A percentile compares a stretch with the other conserved stretches of the same genome.
Conservation (phyloP, 2,888 invertebrate species). For the Ectemnius lituratus region DNA sequence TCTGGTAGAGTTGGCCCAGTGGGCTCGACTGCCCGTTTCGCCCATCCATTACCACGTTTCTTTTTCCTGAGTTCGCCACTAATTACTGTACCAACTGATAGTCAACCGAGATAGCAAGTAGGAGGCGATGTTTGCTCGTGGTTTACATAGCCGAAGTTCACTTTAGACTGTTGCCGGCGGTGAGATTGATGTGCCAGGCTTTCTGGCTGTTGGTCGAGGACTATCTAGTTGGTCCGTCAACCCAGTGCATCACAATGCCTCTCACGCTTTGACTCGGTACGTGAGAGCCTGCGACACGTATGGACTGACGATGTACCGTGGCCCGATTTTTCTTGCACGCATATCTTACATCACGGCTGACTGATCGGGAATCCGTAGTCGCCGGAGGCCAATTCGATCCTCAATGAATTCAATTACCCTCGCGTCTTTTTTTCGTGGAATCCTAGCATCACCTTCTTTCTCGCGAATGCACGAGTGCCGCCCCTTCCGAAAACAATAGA, state of each 20-base stretch:
- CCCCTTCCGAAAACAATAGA: no score
- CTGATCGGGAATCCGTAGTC: slow-evolving; percentile 1
- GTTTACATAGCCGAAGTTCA: slow-evolving; percentile 14
- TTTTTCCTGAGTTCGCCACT: neutral
- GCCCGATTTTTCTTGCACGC: slow-evolving; percentile 55
- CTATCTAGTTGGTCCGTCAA: slow-evolving; percentile 45
- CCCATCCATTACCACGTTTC: slow-evolving; percentile 32
- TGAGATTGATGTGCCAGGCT: neutral
- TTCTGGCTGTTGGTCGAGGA: slow-evolving; percentile 26
- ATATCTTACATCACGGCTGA: slow-evolving; percentile 10
- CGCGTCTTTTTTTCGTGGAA: slow-evolving; percentile 1
- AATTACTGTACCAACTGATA: neutral
- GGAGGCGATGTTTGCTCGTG: slow-evolving; percentile 10
- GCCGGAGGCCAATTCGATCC: slow-evolving; percentile 30
- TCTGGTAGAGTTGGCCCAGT: slow-evolving; percentile 40
- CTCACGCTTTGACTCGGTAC: slow-evolving; percentile 65
- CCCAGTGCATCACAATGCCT: slow-evolving; percentile 59
- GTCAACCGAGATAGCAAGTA: neutral
- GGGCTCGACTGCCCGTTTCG: slow-evolving; percentile 25
- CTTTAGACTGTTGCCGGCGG: slow-evolving; percentile 31
- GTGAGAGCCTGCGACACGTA: slow-evolving; percentile 59
- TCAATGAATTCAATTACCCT: neutral
- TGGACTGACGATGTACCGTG: slow-evolving; percentile 54
- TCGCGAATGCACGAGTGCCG: no score
- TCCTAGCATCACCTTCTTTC: neutral